Percentiles rank a stretch among this genome's conserved stretches.
Evolutionary conservation across 2,888 invertebrate genomes (phyloP).

Genomic region (Lasioglossum marginatum): DNA sequence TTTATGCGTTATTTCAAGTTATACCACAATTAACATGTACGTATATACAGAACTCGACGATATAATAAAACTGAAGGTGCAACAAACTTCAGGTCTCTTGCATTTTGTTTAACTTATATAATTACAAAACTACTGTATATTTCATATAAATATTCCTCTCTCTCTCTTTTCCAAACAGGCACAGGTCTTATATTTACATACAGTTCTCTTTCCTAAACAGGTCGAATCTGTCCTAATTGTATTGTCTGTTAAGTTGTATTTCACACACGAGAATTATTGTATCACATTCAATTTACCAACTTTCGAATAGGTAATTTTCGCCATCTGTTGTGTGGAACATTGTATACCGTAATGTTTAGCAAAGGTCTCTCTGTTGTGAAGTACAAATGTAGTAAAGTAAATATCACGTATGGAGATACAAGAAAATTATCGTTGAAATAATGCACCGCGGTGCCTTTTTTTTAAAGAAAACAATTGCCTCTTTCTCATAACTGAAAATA

Average conservation of each 20-base stretch:
- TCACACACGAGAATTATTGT: constrained; percentile 38
- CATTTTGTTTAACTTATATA: constrained; percentile 67
- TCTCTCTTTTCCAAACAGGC: constrained; percentile 73
- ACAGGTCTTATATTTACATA: constrained; percentile 77
- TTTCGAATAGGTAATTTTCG: constrained; percentile 25
- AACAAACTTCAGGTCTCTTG: constrained; percentile 68
- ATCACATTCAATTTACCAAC: constrained; percentile 31
- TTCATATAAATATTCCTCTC: constrained; percentile 74
- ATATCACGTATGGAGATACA: constrained; percentile 17
- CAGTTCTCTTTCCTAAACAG: constrained; percentile 57
- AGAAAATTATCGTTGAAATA: constrained; percentile 24
- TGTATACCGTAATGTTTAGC: constrained; percentile 10
- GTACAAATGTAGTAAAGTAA: constrained; percentile 23
- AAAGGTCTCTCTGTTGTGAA: constrained; percentile 11
- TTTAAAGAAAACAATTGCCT: constrained; percentile 23
- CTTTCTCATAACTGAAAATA: constrained; percentile 36
- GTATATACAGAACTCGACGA: constrained; percentile 47
- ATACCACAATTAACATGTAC: constrained; percentile 45
- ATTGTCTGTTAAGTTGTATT: constrained; percentile 57
- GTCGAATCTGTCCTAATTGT: constrained; percentile 35
- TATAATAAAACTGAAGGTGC: constrained; percentile 51
- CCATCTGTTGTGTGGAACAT: constrained; percentile 2
- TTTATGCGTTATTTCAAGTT: constrained; percentile 47
- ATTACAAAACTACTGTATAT: constrained; percentile 79
- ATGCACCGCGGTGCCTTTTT: constrained; percentile 19